phyloP scores from a whole-genome alignment of 2,888 invertebrate species.

The Acleris cristana region DNA sequence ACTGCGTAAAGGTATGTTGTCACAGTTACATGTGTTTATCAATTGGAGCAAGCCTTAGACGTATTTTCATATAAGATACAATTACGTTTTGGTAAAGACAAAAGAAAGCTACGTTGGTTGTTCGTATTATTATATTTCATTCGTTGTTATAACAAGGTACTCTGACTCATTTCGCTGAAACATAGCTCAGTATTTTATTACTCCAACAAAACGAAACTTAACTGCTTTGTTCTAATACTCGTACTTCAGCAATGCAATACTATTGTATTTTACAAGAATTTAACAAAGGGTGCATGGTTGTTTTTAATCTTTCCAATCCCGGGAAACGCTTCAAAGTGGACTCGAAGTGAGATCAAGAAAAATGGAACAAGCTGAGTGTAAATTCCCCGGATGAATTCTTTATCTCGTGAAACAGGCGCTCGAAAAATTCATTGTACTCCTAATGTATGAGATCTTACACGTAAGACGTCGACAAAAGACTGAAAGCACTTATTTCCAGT shows the following conservation, averaged over 20 bases:
- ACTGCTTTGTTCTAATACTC: too few relatives aligned
- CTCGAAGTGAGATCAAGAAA: constrained; percentile 27
- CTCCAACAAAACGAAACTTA: too few relatives aligned
- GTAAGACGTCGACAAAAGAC: constrained; percentile 33
- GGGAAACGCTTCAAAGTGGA: constrained; percentile 31
- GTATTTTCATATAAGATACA: too few relatives aligned
- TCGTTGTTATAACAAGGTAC: too few relatives aligned
- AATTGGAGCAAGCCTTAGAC: too few relatives aligned
- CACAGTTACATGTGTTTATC: too few relatives aligned
- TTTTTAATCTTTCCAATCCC: constrained; percentile 30
- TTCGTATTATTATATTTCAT: too few relatives aligned
- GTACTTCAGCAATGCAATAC: background rate
- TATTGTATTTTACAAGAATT: background rate
- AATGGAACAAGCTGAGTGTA: constrained; percentile 45
- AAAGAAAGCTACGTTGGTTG: too few relatives aligned
- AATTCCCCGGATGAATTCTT: constrained; percentile 45
- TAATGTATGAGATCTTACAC: constrained; percentile 34
- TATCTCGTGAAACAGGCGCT: constrained; percentile 45
- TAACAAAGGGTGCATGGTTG: constrained; percentile 18
- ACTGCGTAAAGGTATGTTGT: too few relatives aligned
- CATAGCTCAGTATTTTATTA: too few relatives aligned
- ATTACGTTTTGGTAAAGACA: too few relatives aligned
- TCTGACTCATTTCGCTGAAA: too few relatives aligned
- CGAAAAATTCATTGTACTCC: constrained; percentile 42
- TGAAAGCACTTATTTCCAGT: constrained; percentile 34